Conservation (phyloP, 2,797 vertebrate species). For the Furcifer pardalis region DNA sequence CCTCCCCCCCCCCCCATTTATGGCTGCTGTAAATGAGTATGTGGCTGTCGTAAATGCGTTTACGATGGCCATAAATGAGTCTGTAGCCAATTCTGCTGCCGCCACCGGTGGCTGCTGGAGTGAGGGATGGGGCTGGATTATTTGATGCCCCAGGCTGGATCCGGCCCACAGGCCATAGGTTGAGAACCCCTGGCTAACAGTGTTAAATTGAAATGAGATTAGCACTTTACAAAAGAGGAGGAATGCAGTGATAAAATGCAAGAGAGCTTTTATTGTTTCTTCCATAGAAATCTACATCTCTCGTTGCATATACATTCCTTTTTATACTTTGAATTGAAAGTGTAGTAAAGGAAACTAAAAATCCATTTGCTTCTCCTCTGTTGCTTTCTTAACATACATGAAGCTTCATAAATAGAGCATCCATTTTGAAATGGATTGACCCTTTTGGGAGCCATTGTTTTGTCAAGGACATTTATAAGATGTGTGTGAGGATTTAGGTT, state of each 20-base stretch:
- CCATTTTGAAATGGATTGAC: background rate
- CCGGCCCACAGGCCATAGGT: too few species aligned
- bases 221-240: background rate
- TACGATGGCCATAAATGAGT: too few species aligned
- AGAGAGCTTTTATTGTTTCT: background rate
- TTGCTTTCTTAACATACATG: background rate
- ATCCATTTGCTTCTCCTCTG: background rate
- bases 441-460: slow-evolving; percentile 2
- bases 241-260: background rate
- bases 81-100: too few species aligned
- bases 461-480: slow-evolving; percentile 4
- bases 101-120: too few species aligned
- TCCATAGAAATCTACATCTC: background rate
- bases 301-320: background rate
- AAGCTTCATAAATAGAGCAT: background rate
- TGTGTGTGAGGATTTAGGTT: slow-evolving; percentile 8
- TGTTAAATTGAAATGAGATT: background rate
- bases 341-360: background rate
- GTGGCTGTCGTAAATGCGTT: too few species aligned
- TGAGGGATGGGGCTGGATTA: too few species aligned
- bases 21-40: too few species aligned
- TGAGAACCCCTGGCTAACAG: too few species aligned
- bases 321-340: background rate
- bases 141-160: too few species aligned
- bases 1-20: too few species aligned